Evolutionary conservation across 1,140 invertebrate genomes (phyloP).

Genomic region (Lasioglossum baleicum): DNA sequence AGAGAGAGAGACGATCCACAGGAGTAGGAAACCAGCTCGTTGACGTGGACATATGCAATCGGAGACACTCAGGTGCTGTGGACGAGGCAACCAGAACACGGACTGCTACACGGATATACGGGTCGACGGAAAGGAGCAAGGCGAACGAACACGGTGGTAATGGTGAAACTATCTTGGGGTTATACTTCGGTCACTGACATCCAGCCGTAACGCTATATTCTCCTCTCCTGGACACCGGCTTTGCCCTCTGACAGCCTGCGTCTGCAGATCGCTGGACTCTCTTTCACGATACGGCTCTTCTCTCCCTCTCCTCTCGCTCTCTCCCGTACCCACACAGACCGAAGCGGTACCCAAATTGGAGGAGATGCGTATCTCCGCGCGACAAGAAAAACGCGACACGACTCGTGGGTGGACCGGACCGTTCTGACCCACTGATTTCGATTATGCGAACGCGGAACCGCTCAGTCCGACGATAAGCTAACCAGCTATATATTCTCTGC

Average conservation of each 20-base stretch:
- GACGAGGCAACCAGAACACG: conserved; percentile 24
- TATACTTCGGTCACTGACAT: conserved; percentile 77
- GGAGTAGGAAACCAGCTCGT: background rate
- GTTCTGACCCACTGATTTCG: background rate
- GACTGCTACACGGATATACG: conserved; percentile 51
- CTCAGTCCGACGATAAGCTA: no score
- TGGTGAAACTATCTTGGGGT: conserved; percentile 75
- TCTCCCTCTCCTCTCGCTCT: no score
- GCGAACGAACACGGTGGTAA: conserved; percentile 60
- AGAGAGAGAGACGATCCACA: background rate
- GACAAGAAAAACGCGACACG: background rate
- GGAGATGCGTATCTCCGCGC: conserved; percentile 3
- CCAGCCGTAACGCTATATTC: conserved; percentile 61
- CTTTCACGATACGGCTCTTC: conserved; percentile 14
- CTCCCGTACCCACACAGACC: no score
- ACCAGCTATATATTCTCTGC: no score
- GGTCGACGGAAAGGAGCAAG: conserved; percentile 58
- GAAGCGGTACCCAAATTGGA: background rate
- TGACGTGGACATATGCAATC: conserved; percentile 28
- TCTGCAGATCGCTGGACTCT: conserved; percentile 6
- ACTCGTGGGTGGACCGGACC: background rate
- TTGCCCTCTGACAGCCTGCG: conserved; percentile 62
- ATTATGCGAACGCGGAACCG: no score
- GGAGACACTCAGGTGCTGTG: conserved; percentile 38
- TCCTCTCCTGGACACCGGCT: conserved; percentile 62